Evolutionary conservation across 2,113 vertebrate species (phyloP), one percentile per base, ranked within the genome.

Genomic region (Vombatus ursinus): DNA sequence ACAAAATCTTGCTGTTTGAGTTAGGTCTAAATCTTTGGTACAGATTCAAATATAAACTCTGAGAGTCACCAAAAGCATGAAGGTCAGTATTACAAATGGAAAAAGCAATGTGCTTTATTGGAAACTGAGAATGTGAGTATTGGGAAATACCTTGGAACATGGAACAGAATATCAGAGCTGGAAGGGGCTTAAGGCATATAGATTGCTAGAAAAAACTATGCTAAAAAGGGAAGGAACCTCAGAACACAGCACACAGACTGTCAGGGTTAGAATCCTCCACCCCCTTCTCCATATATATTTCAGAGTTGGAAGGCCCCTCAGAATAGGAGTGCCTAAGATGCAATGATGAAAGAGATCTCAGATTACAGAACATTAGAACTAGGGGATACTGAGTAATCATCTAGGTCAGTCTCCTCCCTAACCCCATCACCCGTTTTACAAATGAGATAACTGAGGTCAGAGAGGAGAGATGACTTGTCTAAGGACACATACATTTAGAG

Each of bases 11-110:
- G 90, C 52, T 44, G 96, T 84, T 52, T 26, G 44, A 95, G 52
- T 93, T 25, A 95, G 92, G 93, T 96, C 51, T 24, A n/a, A 54
- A 93, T 91, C 95, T 94, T 92, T 94, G 90, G 50, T 96, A 54
- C 96, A 54, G 52, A 92, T 91, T 61, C 52, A 93, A 94, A 95
- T 52, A 90, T 57, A 94, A 92, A 50, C 91, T 92, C 92, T 92
- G 52, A 93, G 94, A 54, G 68, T 94, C 19, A 91, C 47, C 52
- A 89, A 50, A 93, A 92, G 90, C 94, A 94, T 96, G 89, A 8
- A 52, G 48, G 52, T 90, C 51, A 95, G 89, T 92, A 28, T 48
- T 92, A 68, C 12, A 84, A 77, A 94, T 92, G 26, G 26, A 95
- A 47, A 4, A 91, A 44, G 96, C 90, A 94, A 57, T 4, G 89